These are phyloP conservation scores for Planococcus citri DNA, from an alignment of 1,140 invertebrate species.

Conservation along the genomic window DNA sequence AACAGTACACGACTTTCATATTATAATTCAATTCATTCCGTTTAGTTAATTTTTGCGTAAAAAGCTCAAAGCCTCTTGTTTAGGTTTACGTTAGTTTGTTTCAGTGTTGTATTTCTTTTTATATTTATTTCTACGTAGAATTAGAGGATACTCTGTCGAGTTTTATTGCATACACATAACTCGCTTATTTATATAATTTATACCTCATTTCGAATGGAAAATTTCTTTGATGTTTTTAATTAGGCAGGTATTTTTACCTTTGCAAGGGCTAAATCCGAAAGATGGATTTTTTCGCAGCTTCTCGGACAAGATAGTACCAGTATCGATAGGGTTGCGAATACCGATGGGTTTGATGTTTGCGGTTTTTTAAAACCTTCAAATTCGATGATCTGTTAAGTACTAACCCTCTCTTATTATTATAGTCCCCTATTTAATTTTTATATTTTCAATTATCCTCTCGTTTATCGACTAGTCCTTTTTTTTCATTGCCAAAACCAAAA, in stretches of 20 bases:
- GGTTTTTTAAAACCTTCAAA: neutral
- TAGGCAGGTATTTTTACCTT: no score
- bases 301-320: no score
- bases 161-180: neutral
- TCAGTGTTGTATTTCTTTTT: neutral
- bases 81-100: neutral
- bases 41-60: neutral
- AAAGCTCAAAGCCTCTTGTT: conserved; percentile 7
- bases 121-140: neutral
- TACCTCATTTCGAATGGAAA: neutral
- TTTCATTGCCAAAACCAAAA: neutral
- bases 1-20: neutral
- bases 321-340: neutral
- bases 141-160: neutral
- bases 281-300: no score
- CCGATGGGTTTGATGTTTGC: neutral
- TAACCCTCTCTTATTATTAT: neutral
- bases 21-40: conserved; percentile 7
- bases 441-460: neutral
- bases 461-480: neutral
- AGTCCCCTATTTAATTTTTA: neutral
- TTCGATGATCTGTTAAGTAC: neutral
- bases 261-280: no score
- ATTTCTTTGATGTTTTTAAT: neutral
- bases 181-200: neutral